Conservation (phyloP, 2,888 invertebrate genomes). For the Phyllotreta cruciferae region DNA sequence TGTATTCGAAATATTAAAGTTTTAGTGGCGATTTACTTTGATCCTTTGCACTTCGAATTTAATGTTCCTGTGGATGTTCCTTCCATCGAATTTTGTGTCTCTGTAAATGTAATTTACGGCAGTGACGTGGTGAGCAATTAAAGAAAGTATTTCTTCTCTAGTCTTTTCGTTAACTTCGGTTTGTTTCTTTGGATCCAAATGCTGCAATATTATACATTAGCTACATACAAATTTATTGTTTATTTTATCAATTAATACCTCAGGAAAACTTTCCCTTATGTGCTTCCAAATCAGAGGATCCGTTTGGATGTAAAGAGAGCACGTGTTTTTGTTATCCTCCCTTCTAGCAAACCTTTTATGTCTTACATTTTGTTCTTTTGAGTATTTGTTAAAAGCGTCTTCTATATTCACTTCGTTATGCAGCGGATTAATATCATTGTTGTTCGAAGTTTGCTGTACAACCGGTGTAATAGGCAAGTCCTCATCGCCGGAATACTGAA, state of each 20-base stretch:
- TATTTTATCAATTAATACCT: constrained; percentile 66
- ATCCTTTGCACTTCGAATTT: constrained; percentile 95
- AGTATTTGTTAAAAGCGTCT: constrained; percentile 75
- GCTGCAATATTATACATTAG: constrained; percentile 62
- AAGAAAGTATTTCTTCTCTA: constrained; percentile 93
- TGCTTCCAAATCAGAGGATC: constrained; percentile 98
- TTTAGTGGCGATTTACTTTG: constrained; percentile 64
- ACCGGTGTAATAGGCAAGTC: constrained; percentile 51
- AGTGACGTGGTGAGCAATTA: constrained; percentile 98
- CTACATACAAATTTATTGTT: background rate
- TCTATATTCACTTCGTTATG: constrained; percentile 51
- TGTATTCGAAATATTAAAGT: constrained; percentile 4
- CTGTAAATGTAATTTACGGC: constrained; percentile 98
- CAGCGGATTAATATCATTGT: background rate
- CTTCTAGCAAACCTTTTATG: constrained; percentile 64
- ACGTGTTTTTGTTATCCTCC: constrained; percentile 84
- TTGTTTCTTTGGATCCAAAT: constrained; percentile 73
- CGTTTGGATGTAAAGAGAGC: constrained; percentile 96
- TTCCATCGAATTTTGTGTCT: constrained; percentile 92
- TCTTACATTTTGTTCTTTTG: constrained; percentile 74
- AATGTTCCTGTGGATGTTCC: constrained; percentile 87
- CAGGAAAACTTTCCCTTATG: constrained; percentile 81
- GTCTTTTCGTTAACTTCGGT: constrained; percentile 84
- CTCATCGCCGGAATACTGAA: constrained; percentile 77
- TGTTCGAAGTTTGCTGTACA: background rate